These are phyloP conservation scores for Acipenser transmontanus DNA, from an alignment of 2,797 vertebrate genomes.

Conservation along the genomic window DNA sequence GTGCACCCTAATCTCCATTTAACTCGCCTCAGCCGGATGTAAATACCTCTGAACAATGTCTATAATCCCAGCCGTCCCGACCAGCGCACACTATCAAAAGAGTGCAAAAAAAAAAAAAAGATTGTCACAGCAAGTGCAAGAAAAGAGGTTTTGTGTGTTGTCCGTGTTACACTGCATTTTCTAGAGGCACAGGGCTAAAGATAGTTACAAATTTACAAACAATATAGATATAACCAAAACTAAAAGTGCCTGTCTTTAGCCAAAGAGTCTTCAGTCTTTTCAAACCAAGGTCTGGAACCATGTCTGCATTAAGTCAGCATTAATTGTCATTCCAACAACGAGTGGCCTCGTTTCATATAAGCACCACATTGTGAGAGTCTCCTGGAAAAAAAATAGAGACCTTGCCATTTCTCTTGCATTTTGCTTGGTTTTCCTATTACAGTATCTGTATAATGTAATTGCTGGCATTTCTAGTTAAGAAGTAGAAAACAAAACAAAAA, in stretches of 20 bases:
- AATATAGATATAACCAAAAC: too few species aligned
- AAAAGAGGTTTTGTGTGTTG: slow-evolving; percentile 35
- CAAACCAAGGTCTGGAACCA: slow-evolving; percentile 52
- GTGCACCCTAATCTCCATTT: slow-evolving; percentile 69
- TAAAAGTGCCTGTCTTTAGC: not conserved
- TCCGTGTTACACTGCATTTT: slow-evolving; percentile 41
- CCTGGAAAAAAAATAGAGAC: not conserved
- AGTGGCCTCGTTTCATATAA: slow-evolving; percentile 81
- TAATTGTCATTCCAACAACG: slow-evolving; percentile 89
- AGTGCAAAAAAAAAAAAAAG: too few species aligned
- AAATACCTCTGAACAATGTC: slow-evolving; percentile 69
- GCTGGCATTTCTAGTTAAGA: too few species aligned
- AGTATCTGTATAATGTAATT: too few species aligned
- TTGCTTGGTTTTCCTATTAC: not conserved
- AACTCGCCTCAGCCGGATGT: slow-evolving; percentile 75
- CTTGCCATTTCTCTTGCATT: not conserved
- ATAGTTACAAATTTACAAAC: slow-evolving; percentile 36
- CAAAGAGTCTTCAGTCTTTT: slow-evolving; percentile 58
- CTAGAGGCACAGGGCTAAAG: slow-evolving; percentile 50
- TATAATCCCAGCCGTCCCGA: slow-evolving; percentile 65
- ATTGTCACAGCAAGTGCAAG: slow-evolving; percentile 32
- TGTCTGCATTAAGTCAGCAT: slow-evolving; percentile 56
- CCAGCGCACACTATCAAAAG: too few species aligned
- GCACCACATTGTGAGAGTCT: slow-evolving; percentile 43
- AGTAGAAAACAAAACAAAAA: not conserved